Evolutionary conservation across 1,140 invertebrate species (phyloP), one percentile per base, ranked within the genome.

Genomic region (Xylocopa sonorina): DNA sequence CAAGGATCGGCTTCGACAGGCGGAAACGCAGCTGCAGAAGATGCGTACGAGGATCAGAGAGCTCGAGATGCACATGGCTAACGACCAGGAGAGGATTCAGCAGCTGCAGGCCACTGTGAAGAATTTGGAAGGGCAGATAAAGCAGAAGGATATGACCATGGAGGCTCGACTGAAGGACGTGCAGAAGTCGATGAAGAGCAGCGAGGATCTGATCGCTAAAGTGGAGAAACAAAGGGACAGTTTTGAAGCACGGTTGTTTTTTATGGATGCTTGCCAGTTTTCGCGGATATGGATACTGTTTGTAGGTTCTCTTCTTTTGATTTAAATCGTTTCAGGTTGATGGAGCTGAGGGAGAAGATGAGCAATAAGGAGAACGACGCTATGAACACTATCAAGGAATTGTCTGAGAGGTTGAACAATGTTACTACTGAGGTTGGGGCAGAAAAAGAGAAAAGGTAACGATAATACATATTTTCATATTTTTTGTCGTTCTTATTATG

Each of bases 201-300:
- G 82, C 46, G 87, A 91, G 27, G 60, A 16, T 7, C 53, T 83
- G 3, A 43, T 90, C 18, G 32, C 34, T 0, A 88, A 88, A 67
- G 68, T 88, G 43, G 91, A 92, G 38, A 88, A 84, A 68, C 90
- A 91, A 27, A 84, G 86, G 12, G 85, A 89, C 50, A 85, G 34
- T 27, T 78, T 88, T 3, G 87, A 91, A 58, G 58, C 81, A 73
- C 82, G 85, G 91, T 92, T 79, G 48, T 71, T 64, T 53, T 60
- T 14, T 34, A 21, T 9, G 21, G 18, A 3, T 41, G 24, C 16
- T 9, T n/a, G 27, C 21, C 16, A 57, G n/a, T n/a, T n/a, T 18
- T 29, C 32, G 14, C 18, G 16, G 32, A 58, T 58, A 58, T 58
- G 9, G 0, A n/a, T 24, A 0, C n/a, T n/a, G n/a, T n/a, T n/a